These are phyloP conservation scores for Pandion haliaetus DNA, from an alignment of 2,113 vertebrate species.

Conservation along the genomic window DNA sequence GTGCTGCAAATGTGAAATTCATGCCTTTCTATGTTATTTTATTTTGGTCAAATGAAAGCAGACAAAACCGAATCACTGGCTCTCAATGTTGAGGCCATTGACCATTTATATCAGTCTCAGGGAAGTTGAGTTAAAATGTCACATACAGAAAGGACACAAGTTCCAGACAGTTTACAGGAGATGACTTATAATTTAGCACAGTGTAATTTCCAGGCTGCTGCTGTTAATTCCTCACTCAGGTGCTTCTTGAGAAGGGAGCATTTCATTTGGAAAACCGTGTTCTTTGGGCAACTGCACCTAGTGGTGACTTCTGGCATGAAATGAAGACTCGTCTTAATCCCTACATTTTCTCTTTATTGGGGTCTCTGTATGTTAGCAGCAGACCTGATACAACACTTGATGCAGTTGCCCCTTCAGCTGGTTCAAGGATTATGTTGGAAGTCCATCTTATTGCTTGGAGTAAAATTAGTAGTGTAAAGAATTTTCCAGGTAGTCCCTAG, in stretches of 20 bases:
- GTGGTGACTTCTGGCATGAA: neutral
- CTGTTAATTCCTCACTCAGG: neutral
- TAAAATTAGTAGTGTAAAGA: neutral
- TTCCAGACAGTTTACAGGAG: neutral
- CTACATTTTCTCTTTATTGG: neutral
- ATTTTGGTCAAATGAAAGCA: neutral
- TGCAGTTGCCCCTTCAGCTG: neutral
- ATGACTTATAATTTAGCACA: neutral
- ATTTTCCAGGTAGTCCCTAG: neutral
- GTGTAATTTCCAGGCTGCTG: neutral
- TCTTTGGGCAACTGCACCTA: neutral
- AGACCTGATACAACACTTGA: neutral
- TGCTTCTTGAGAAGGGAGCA: neutral
- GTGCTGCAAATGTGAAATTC: neutral
- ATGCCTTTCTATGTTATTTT: neutral
- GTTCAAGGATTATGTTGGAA: neutral
- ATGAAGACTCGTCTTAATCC: neutral
- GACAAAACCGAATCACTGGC: neutral
- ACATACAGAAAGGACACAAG: rapidly evolving
- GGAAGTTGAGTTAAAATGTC: neutral
- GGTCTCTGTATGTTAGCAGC: neutral
- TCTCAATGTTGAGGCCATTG: neutral
- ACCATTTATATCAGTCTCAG: neutral
- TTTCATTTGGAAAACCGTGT: neutral
- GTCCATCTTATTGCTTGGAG: neutral